Conservation (phyloP, 92 coral and sea anemone genomes). For the Phenganax marumi region DNA sequence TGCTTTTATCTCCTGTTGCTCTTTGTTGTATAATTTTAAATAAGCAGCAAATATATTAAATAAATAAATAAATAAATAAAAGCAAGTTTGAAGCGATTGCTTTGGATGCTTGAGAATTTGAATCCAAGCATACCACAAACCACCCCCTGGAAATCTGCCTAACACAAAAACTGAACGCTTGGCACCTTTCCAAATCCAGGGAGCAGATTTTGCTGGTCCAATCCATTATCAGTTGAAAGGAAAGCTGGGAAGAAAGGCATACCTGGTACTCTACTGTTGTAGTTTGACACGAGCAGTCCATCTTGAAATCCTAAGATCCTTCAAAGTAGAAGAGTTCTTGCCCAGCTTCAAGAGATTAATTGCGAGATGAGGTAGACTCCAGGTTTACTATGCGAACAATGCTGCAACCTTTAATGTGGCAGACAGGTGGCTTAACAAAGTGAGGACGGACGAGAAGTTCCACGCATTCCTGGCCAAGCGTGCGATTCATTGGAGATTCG, state of each 20-base stretch:
- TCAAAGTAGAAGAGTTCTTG: slow-evolving; percentile 1
- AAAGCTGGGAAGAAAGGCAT: neutral
- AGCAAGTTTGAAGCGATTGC: neutral
- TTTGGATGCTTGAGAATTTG: neutral
- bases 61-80: neutral
- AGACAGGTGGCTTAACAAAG: neutral
- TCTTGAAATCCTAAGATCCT: neutral
- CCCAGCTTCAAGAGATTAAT: neutral
- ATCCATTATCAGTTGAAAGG: neutral
- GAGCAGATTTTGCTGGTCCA: neutral
- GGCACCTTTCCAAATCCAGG: neutral
- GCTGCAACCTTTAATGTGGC: slow-evolving; percentile 8
- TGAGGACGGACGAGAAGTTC: neutral
- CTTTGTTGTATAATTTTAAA: too few species aligned
- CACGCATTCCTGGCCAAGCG: too few species aligned
- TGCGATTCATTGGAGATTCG: too few species aligned
- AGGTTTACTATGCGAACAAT: neutral
- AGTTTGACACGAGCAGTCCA: slow-evolving; percentile 11
- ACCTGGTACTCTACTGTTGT: neutral
- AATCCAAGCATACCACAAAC: neutral
- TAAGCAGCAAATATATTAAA: too few species aligned
- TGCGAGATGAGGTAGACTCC: neutral
- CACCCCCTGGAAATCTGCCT: neutral
- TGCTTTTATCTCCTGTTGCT: neutral
- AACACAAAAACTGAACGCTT: neutral